These are phyloP conservation scores for Neodiprion pinetum DNA, from an alignment of 1,140 invertebrate genomes.

Conservation along the genomic window DNA sequence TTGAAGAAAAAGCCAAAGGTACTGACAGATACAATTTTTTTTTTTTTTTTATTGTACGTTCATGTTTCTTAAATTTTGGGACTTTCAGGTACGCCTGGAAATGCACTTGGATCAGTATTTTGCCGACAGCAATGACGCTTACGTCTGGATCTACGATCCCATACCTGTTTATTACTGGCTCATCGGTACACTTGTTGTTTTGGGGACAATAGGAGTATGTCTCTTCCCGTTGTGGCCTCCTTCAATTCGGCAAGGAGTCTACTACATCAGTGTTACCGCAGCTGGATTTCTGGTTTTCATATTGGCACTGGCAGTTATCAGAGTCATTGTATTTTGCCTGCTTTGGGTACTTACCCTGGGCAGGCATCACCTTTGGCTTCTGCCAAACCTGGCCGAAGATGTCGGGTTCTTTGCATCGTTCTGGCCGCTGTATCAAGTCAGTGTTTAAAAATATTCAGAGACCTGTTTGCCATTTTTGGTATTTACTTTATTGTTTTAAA, in stretches of 20 bases:
- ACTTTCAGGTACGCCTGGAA: slow-evolving; percentile 76
- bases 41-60: slow-evolving; percentile 8
- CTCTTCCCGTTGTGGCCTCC: slow-evolving; percentile 98
- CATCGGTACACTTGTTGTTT: slow-evolving; percentile 88
- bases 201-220: slow-evolving; percentile 95
- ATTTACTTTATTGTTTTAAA: slow-evolving; percentile 1
- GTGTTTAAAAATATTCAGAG: slow-evolving; percentile 28
- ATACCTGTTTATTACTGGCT: slow-evolving; percentile 97
- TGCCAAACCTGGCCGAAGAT: slow-evolving; percentile 98
- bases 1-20: slow-evolving; percentile 56
- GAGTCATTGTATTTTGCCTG: slow-evolving; percentile 89
- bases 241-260: slow-evolving; percentile 91
- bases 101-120: slow-evolving; percentile 97
- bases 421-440: slow-evolving; percentile 94
- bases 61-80: slow-evolving; percentile 8
- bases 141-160: slow-evolving; percentile 99
- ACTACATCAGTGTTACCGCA: slow-evolving; percentile 94
- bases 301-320: slow-evolving; percentile 85
- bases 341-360: slow-evolving; percentile 91
- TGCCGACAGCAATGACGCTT: slow-evolving; percentile 92
- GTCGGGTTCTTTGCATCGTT: slow-evolving; percentile 99
- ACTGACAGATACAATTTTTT: slow-evolving; percentile 8
- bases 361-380: slow-evolving; percentile 93
- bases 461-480: background rate
- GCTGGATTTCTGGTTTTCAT: slow-evolving; percentile 95